These are phyloP conservation scores for Drosophila lacteicornis DNA, from an alignment of 1,140 invertebrate species.

Conservation along the genomic window DNA sequence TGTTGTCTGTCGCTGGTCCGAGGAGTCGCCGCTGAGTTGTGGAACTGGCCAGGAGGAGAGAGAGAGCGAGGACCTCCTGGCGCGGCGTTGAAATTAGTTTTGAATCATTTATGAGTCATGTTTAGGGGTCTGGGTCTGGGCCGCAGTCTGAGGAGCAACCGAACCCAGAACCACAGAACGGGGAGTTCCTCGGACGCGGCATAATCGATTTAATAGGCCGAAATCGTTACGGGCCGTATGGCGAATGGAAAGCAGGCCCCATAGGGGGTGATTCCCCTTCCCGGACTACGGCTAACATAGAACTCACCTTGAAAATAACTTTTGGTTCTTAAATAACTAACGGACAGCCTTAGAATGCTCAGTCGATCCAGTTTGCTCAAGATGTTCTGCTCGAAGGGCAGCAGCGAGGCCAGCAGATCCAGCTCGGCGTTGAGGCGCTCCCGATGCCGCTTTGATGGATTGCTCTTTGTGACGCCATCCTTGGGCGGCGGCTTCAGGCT, in stretches of 20 bases:
- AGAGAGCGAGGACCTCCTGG: constrained; percentile 55
- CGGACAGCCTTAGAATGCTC: constrained; percentile 97
- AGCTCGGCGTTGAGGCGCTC: constrained; percentile 99
- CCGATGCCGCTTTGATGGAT: constrained; percentile 98
- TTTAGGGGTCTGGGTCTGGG: constrained; percentile 58
- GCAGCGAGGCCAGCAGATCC: constrained; percentile 97
- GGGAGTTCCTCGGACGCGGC: constrained; percentile 44
- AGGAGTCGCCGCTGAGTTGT: constrained; percentile 7
- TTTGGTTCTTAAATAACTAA: constrained; percentile 99
- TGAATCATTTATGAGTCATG: constrained; percentile 84
- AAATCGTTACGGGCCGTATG: constrained; percentile 71
- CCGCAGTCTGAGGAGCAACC: constrained; percentile 25
- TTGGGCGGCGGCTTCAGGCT: constrained; percentile 97
- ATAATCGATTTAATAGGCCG: constrained; percentile 80
- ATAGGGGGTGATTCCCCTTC: neutral
- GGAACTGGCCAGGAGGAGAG: constrained; percentile 16
- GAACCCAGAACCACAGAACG: constrained; percentile 35
- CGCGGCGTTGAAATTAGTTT: constrained; percentile 79
- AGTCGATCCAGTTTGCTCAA: constrained; percentile 99
- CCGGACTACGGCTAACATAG: neutral
- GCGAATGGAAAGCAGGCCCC: constrained; percentile 10
- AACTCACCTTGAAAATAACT: constrained; percentile 99
- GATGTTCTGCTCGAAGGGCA: constrained; percentile 99
- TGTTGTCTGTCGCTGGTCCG: constrained; percentile 29
- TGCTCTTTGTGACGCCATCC: constrained; percentile 98